Evolutionary conservation across 2,113 vertebrate species (phyloP), one percentile per base, ranked within the genome.

Genomic region (Chitala chitala): DNA sequence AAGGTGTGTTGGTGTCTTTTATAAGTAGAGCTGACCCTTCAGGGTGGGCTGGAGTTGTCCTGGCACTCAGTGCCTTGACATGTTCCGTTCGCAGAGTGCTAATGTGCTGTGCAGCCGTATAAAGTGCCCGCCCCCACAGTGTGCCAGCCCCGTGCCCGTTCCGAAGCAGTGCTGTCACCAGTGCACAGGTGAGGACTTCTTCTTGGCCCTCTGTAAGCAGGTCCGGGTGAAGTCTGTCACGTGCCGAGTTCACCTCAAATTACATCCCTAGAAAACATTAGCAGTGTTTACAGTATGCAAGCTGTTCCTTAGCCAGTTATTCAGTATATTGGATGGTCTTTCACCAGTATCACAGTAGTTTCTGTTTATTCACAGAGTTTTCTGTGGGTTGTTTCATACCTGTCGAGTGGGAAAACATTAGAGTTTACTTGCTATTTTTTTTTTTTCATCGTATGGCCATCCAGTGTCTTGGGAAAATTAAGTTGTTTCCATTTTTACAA

Each of bases 131-230:
- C 88, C 75, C 63, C 84, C 91, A 55, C 90, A 88, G 17, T 93
- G 92, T 71, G 70, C 88, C 65, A 89, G 84, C 42, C 92, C 91
- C 0, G 81, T 92, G 64, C 87, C 90, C 0, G 81, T 90, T 3
- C 88, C 91, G 54, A 91, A 92, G 81, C 80, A 92, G 68, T 93
- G 92, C 84, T 93, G 92, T 72, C 90, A 92, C 50, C 87, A 85
- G 12, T 93, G 91, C 72, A 83, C 91, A 92, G 92, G 91, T 93
- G 91, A 89, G n/a, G 69, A 20, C 61, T 72, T 17, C 15, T 33
- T 24, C 38, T 50, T 7, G 5, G 44, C 26, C 65, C 63, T 4
- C 46, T 5, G 15, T 9, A 48, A 1, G 44, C 44, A n/a, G n/a
- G 24, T 20, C 42, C 44, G 50, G 65, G 10, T 69, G 56, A 59